Conservation (phyloP, 2,888 invertebrate species). For the Aphidius colemani region DNA sequence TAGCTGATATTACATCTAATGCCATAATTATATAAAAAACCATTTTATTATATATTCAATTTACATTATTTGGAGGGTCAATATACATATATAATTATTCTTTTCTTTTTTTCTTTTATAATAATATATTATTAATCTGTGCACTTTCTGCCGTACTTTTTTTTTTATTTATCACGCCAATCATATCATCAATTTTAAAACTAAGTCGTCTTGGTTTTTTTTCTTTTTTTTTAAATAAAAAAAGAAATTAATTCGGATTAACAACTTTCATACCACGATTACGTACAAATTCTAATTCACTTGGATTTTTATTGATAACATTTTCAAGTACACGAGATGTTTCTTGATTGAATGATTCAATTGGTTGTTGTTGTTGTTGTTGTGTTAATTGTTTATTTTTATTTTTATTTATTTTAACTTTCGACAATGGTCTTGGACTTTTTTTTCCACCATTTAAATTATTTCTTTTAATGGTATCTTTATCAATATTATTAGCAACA, state of each 20-base stretch:
- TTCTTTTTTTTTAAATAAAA: background rate
- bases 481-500: conserved; percentile 31
- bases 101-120: conserved; percentile 45
- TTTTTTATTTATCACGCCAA: background rate
- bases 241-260: conserved; percentile 20
- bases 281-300: conserved; percentile 18
- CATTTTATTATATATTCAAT: conserved; percentile 36
- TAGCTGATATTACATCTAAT: conserved; percentile 55
- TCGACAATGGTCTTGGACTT: background rate
- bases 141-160: conserved; percentile 4
- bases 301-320: conserved; percentile 17
- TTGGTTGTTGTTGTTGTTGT: background rate
- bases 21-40: conserved; percentile 43
- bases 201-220: background rate
- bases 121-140: conserved; percentile 30
- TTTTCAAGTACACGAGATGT: conserved; percentile 14
- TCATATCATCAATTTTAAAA: background rate
- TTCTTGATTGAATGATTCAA: conserved; percentile 14
- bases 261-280: conserved; percentile 25
- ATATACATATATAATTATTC: conserved; percentile 34
- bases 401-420: background rate
- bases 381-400: too few relatives aligned
- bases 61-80: conserved; percentile 56
- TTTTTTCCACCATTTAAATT: background rate
- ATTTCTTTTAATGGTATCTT: conserved; percentile 13